Conservation (phyloP, 1,140 invertebrate species). For the Drosophila hydei region DNA sequence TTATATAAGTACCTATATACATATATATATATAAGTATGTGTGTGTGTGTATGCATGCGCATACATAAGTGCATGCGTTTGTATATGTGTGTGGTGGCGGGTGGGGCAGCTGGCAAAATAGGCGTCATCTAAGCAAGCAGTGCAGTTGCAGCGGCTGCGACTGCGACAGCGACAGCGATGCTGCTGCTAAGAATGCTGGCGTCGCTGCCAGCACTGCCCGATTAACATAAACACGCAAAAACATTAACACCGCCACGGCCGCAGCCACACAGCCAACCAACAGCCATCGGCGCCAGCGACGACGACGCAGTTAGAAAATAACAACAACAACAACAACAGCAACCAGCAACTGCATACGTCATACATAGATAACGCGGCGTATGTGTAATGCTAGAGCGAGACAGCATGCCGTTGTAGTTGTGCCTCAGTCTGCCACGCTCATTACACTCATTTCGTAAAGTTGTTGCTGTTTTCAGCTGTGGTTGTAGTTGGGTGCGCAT, state of each 20-base stretch:
- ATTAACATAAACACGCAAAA: slow-evolving; percentile 84
- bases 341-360: slow-evolving; percentile 41
- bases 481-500: slow-evolving; percentile 67
- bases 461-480: slow-evolving; percentile 42
- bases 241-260: slow-evolving; percentile 73
- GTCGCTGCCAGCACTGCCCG: slow-evolving; percentile 45
- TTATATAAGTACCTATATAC: slow-evolving; percentile 32
- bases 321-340: slow-evolving; percentile 41
- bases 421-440: slow-evolving; percentile 68
- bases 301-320: slow-evolving; percentile 18
- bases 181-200: slow-evolving; percentile 28
- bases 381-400: slow-evolving; percentile 69
- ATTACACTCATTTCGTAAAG: slow-evolving; percentile 81
- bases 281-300: slow-evolving; percentile 61
- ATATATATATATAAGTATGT: neutral
- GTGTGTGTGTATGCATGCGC: slow-evolving; percentile 6
- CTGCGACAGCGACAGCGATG: slow-evolving; percentile 9
- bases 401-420: slow-evolving; percentile 29
- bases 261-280: slow-evolving; percentile 51
- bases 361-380: slow-evolving; percentile 81
- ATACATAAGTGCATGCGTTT: slow-evolving; percentile 21
- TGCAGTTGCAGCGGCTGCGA: slow-evolving; percentile 22
- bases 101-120: slow-evolving; percentile 33
- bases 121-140: slow-evolving; percentile 70
- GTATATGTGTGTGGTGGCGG: slow-evolving; percentile 25